These are phyloP conservation scores for Rhabditoides inermis DNA, from an alignment of 2,888 invertebrate species.

Conservation along the genomic window DNA sequence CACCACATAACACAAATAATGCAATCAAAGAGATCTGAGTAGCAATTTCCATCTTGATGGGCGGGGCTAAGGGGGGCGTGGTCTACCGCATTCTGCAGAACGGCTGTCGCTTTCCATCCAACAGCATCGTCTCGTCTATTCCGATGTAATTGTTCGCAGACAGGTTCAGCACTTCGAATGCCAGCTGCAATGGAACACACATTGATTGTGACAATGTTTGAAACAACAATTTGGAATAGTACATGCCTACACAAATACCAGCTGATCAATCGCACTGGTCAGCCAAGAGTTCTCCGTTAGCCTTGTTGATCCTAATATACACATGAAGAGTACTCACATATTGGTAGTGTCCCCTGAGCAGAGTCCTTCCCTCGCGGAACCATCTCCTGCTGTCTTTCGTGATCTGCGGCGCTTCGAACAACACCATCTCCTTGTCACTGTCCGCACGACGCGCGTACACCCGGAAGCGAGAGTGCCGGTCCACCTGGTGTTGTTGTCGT, in stretches of 20 bases:
- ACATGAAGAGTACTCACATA: constrained; percentile 23
- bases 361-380: constrained; percentile 39
- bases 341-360: constrained; percentile 36
- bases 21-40: too few species aligned
- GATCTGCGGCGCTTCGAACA: constrained; percentile 25
- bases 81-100: constrained; percentile 31
- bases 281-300: too few species aligned
- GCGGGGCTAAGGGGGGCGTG: too few species aligned
- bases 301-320: background rate
- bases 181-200: constrained; percentile 21
- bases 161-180: constrained; percentile 39
- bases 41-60: too few species aligned
- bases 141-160: constrained; percentile 36
- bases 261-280: too few species aligned
- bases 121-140: constrained; percentile 40
- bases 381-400: constrained; percentile 33
- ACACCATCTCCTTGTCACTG: constrained; percentile 17
- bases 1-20: too few species aligned
- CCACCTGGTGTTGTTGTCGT: constrained; percentile 17
- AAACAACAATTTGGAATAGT: too few species aligned
- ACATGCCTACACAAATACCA: too few species aligned
- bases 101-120: constrained; percentile 29
- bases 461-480: too few species aligned
- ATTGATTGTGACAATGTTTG: too few species aligned
- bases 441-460: constrained; percentile 23